Evolutionary conservation across 2,797 vertebrate species (phyloP).

Genomic region (Smutsia gigantea): DNA sequence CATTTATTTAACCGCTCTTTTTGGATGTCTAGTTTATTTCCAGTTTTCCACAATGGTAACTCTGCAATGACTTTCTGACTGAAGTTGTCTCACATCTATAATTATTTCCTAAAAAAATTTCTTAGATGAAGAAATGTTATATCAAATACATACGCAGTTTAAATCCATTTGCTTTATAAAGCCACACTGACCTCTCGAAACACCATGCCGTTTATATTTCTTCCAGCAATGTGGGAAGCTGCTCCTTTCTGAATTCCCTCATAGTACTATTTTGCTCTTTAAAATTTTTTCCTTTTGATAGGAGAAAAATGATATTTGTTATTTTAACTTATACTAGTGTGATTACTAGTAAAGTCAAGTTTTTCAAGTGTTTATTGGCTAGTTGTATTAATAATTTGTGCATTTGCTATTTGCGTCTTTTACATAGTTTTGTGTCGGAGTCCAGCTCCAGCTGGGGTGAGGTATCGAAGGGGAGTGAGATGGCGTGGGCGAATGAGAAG

Average conservation of each 20-base stretch:
- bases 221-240: background rate
- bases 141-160: background rate
- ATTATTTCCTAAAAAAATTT: slow-evolving; percentile 5
- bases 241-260: background rate
- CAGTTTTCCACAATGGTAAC: background rate
- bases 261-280: background rate
- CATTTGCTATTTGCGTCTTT: background rate
- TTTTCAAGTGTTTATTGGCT: background rate
- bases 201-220: background rate
- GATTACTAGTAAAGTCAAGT: background rate
- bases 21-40: background rate
- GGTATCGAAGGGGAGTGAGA: no score
- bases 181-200: background rate
- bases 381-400: background rate
- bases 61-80: background rate
- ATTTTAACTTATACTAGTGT: background rate
- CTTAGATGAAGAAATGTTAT: background rate
- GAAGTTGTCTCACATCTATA: background rate
- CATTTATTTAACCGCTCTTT: background rate
- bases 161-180: slow-evolving; percentile 14
- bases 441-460: no score
- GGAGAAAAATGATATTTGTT: background rate
- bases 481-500: no score
- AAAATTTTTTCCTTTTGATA: background rate
- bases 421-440: no score